A percentile compares a stretch with the other conserved stretches of the same genome.
Evolutionary conservation across 2,113 vertebrate species (phyloP).

Genomic region (Acanthisitta chloris): DNA sequence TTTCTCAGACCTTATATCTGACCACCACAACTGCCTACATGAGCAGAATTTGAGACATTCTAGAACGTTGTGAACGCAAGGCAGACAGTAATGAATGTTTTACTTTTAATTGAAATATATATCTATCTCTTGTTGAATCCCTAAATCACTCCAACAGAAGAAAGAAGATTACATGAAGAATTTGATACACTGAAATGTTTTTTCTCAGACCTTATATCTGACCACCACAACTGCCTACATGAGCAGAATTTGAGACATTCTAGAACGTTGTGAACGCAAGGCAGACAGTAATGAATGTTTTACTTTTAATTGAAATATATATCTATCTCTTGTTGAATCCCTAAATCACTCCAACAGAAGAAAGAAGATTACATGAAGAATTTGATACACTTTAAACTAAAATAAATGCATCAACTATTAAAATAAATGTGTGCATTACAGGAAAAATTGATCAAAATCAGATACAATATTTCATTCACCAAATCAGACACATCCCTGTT

Average conservation of each 20-base stretch:
- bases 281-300: slow-evolving; percentile 40
- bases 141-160: slow-evolving; percentile 69
- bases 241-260: not conserved
- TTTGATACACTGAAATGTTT: slow-evolving; percentile 69
- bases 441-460: slow-evolving; percentile 77
- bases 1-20: not conserved
- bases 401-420: slow-evolving; percentile 74
- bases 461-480: slow-evolving; percentile 72
- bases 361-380: slow-evolving; percentile 47
- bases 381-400: slow-evolving; percentile 68
- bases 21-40: not conserved
- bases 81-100: slow-evolving; percentile 40
- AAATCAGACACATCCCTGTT: slow-evolving; percentile 71
- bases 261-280: not conserved
- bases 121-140: slow-evolving; percentile 42
- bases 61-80: not conserved
- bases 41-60: not conserved
- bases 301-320: slow-evolving; percentile 69
- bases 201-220: not conserved
- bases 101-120: slow-evolving; percentile 69
- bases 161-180: slow-evolving; percentile 47
- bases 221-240: not conserved
- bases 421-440: slow-evolving; percentile 74
- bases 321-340: slow-evolving; percentile 42
- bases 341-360: slow-evolving; percentile 69